These are phyloP conservation scores for Balanococcus diminutus DNA, from an alignment of 2,888 invertebrate species.

Conservation along the genomic window DNA sequence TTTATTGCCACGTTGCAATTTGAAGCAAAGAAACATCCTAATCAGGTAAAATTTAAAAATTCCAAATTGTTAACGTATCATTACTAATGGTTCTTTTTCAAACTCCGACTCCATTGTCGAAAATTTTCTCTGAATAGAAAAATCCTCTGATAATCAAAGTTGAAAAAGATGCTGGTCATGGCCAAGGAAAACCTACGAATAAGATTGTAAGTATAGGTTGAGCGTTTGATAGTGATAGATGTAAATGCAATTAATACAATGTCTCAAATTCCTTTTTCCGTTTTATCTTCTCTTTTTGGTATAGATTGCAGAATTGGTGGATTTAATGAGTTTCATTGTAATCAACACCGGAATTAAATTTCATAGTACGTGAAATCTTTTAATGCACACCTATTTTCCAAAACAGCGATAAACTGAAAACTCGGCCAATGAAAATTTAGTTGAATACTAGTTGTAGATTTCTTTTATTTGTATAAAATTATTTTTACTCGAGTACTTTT, in stretches of 20 bases:
- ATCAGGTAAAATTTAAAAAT: neutral
- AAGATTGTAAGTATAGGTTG: neutral
- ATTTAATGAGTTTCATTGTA: slow-evolving; percentile 1
- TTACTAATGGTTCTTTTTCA: neutral
- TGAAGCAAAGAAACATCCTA: neutral
- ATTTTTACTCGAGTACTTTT: no score
- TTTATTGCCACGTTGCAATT: neutral
- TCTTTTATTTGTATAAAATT: no score
- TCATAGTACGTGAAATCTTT: no score
- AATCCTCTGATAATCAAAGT: neutral
- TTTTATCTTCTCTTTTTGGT: neutral
- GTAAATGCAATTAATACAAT: neutral
- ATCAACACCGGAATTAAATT: neutral
- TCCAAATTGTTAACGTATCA: neutral
- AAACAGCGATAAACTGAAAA: no score
- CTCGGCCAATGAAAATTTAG: no score
- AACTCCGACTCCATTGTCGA: no score
- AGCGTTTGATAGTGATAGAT: no score
- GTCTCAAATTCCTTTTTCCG: neutral
- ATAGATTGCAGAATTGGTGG: neutral
- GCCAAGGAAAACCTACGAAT: neutral
- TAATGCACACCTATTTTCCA: no score
- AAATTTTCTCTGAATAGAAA: neutral
- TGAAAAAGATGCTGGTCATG: neutral
- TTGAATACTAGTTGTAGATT: no score